A percentile compares a stretch with the other conserved stretches of the same genome.
These are phyloP conservation scores for Xestoiulus laeticollis DNA, from an alignment of 2,888 invertebrate genomes.

Conservation along the genomic window DNA sequence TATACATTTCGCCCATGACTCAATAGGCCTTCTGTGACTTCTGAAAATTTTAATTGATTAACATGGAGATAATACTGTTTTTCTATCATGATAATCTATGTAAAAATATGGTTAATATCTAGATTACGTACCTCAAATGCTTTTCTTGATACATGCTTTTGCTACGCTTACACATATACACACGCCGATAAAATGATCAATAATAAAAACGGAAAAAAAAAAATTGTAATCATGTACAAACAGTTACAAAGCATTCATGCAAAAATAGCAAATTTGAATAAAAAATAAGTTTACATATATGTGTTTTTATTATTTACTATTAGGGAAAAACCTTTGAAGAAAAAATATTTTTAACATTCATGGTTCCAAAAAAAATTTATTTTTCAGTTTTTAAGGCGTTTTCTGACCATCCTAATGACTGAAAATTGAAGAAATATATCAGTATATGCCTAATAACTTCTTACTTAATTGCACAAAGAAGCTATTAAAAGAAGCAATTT, in stretches of 20 bases:
- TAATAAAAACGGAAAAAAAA: not conserved
- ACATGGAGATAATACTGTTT: too few species aligned
- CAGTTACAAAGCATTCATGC: not conserved
- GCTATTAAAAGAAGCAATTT: too few species aligned
- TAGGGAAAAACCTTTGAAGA: too few species aligned
- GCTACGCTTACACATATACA: not conserved
- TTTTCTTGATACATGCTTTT: not conserved
- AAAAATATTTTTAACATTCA: too few species aligned
- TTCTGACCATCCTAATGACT: too few species aligned
- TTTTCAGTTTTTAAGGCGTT: too few species aligned
- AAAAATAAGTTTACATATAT: not conserved
- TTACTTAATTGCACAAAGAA: too few species aligned
- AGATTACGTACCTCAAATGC: not conserved
- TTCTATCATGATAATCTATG: not conserved
- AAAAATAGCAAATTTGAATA: not conserved
- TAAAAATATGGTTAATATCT: not conserved
- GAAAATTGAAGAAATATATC: too few species aligned
- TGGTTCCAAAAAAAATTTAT: too few species aligned
- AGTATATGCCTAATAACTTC: too few species aligned
- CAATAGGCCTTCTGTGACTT: not conserved
- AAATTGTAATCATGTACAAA: not conserved
- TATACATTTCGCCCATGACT: not conserved
- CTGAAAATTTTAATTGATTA: too few species aligned
- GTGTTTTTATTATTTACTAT: not conserved
- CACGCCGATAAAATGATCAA: constrained; percentile 10